These are phyloP conservation scores for Eremophila alpestris DNA, from an alignment of 2,797 vertebrate genomes.

Conservation along the genomic window DNA sequence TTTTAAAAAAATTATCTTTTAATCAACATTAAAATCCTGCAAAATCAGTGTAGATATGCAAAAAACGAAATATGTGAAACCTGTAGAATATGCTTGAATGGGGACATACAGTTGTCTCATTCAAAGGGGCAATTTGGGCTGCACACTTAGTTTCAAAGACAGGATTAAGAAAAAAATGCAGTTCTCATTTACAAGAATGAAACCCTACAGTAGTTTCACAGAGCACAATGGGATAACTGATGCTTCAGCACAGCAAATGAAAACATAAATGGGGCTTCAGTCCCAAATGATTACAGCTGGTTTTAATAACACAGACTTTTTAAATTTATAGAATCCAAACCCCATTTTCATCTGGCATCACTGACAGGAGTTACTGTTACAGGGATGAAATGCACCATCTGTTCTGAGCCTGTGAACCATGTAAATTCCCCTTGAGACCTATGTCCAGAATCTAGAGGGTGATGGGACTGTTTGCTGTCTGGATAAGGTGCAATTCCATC, in stretches of 20 bases:
- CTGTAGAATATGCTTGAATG: not conserved
- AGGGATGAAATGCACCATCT: not conserved
- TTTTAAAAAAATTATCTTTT: not conserved
- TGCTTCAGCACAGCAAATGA: constrained; percentile 16
- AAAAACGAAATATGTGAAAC: not conserved
- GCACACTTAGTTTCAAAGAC: constrained; percentile 7
- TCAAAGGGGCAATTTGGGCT: constrained; percentile 3
- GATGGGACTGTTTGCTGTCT: not conserved
- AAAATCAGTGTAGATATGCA: not conserved
- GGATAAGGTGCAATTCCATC: not conserved
- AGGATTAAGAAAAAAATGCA: constrained; percentile 28
- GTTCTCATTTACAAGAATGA: constrained; percentile 2
- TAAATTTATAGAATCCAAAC: not conserved
- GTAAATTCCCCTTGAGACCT: not conserved
- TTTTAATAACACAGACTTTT: constrained; percentile 27
- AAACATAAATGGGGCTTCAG: constrained; percentile 30
- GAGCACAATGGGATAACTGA: constrained; percentile 12
- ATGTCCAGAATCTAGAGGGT: not conserved
- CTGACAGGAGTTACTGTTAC: not conserved
- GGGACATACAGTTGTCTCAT: not conserved
- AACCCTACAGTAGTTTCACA: constrained; percentile 17
- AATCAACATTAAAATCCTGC: not conserved
- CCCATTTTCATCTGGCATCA: constrained; percentile 7
- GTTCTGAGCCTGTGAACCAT: not conserved
- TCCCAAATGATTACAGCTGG: constrained; percentile 11